Evolutionary conservation across 2,113 vertebrate genomes (phyloP).

Genomic region (zebrafish (Danio rerio)): GRCz12tu NC_133180.1:45370001-45370500

Average conservation of each 20-base stretch:
- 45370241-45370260: conserved; percentile 69
- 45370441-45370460: conserved; percentile 84
- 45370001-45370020: background rate
- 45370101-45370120: conserved; percentile 85
- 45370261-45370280: conserved; percentile 70
- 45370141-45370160: conserved; percentile 91
- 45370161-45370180: conserved; percentile 89
- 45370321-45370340: conserved; percentile 45
- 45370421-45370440: conserved; percentile 83
- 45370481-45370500: conserved; percentile 71
- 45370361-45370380: conserved; percentile 74
- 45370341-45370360: conserved; percentile 80
- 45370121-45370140: conserved; percentile 92
- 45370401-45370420: conserved; percentile 85
- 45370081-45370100: conserved; percentile 78
- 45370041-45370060: background rate
- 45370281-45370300: conserved; percentile 82
- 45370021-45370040: background rate
- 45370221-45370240: conserved; percentile 92
- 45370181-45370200: conserved; percentile 91
- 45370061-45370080: conserved; percentile 72
- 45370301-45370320: conserved; percentile 67
- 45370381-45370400: conserved; percentile 74
- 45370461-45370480: conserved; percentile 77
- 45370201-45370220: conserved; percentile 84